Evolutionary conservation across 2,113 vertebrate species (phyloP).

Genomic region (Chionomys nivalis): DNA sequence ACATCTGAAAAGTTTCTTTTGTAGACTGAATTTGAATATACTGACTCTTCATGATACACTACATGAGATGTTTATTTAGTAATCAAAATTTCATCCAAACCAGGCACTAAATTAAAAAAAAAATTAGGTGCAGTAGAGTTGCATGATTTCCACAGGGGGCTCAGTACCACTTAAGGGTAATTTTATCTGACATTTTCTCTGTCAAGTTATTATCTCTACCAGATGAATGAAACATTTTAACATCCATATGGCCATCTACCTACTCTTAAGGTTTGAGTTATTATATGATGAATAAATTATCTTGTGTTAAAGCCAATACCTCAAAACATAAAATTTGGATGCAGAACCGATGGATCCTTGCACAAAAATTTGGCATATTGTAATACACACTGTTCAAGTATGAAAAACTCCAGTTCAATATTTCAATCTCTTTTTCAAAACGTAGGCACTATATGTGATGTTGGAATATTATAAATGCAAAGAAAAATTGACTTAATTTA

Average conservation of each 20-base stretch:
- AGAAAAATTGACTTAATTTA: neutral
- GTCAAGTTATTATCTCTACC: slow-evolving; percentile 56
- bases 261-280: slow-evolving; percentile 57
- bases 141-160: neutral
- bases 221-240: slow-evolving; percentile 71
- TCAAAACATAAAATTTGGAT: slow-evolving; percentile 23
- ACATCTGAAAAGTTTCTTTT: slow-evolving; percentile 43
- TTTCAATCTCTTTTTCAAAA: neutral
- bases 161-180: slow-evolving; percentile 68
- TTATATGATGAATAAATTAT: slow-evolving; percentile 52
- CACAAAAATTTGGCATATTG: neutral
- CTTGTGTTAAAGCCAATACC: slow-evolving; percentile 51
- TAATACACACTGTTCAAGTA: neutral
- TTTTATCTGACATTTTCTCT: slow-evolving; percentile 73
- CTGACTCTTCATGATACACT: slow-evolving; percentile 22
- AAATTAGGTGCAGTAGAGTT: neutral
- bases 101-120: slow-evolving; percentile 3
- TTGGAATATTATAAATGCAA: neutral
- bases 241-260: slow-evolving; percentile 50
- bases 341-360: slow-evolving; percentile 12
- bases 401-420: neutral
- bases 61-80: slow-evolving; percentile 54
- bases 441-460: neutral
- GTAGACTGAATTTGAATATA: slow-evolving; percentile 26
- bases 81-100: slow-evolving; percentile 49